A percentile compares a stretch with the other conserved stretches of the same genome.
These are phyloP conservation scores for Nephrotoma appendiculata DNA, from an alignment of 2,888 invertebrate species.

Conservation along the genomic window DNA sequence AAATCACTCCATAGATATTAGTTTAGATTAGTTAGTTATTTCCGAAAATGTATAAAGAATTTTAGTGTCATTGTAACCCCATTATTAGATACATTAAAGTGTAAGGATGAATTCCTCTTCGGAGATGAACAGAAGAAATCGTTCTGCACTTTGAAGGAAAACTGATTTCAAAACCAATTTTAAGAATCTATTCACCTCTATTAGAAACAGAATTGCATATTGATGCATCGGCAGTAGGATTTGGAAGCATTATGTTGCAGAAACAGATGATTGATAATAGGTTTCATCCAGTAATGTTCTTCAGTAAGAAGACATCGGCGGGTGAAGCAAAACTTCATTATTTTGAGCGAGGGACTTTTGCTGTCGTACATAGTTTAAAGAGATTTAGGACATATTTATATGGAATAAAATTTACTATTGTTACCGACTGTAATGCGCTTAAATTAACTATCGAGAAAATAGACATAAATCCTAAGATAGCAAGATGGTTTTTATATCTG, in stretches of 20 bases:
- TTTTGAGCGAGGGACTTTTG: neutral
- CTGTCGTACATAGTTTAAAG: neutral
- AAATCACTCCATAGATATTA: neutral
- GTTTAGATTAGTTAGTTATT: neutral
- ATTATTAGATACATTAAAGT: neutral
- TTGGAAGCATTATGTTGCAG: neutral
- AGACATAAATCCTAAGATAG: neutral
- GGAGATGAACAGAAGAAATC: neutral
- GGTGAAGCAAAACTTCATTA: neutral
- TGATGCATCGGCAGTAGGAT: neutral
- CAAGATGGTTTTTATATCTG: neutral
- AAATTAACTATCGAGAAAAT: neutral
- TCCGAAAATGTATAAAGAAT: neutral
- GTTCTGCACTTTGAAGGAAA: neutral
- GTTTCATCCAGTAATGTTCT: neutral
- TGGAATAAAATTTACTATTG: neutral
- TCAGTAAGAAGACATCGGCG: neutral
- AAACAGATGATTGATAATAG: neutral
- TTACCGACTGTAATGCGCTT: neutral
- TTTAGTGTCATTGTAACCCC: neutral
- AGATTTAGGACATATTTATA: neutral
- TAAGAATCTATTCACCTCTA: neutral
- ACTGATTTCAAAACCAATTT: neutral
- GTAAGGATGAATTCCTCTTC: neutral
- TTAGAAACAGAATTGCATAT: neutral